phyloP scores from a whole-genome alignment of 2,888 invertebrate species.

The Dryocosmus kuriphilus region DNA sequence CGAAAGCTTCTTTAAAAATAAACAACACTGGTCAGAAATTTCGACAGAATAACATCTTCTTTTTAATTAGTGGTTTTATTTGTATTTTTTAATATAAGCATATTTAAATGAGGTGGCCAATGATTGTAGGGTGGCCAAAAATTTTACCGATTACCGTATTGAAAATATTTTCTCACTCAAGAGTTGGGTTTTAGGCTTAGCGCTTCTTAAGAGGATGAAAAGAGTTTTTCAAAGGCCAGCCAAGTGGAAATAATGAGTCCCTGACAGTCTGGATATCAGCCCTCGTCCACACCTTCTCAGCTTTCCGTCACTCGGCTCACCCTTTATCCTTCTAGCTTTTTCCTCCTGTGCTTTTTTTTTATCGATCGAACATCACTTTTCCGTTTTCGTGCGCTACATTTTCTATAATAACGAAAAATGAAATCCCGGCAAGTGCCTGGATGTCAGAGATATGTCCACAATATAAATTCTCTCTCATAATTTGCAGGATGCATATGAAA shows the following conservation, averaged over 20 bases:
- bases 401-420: slow-evolving; percentile 58
- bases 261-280: slow-evolving; percentile 36
- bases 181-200: background rate
- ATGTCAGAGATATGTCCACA: slow-evolving; percentile 50
- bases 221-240: slow-evolving; percentile 18
- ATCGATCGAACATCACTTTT: slow-evolving; percentile 40
- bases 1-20: no score
- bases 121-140: no score
- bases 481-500: slow-evolving; percentile 8
- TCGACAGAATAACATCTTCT: no score
- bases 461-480: background rate
- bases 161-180: background rate
- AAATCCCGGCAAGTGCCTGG: slow-evolving; percentile 55
- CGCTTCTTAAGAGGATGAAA: background rate
- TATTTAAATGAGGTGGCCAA: no score
- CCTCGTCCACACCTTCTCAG: slow-evolving; percentile 16
- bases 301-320: slow-evolving; percentile 19
- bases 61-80: no score
- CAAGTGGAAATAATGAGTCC: slow-evolving; percentile 28
- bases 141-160: background rate
- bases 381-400: slow-evolving; percentile 57
- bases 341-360: slow-evolving; percentile 24
- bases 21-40: no score
- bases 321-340: slow-evolving; percentile 28
- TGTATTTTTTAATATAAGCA: no score